Base-by-base conservation (phyloP, 2,888 invertebrate genomes). In the Harpagoxenus sublaevis region DNA sequence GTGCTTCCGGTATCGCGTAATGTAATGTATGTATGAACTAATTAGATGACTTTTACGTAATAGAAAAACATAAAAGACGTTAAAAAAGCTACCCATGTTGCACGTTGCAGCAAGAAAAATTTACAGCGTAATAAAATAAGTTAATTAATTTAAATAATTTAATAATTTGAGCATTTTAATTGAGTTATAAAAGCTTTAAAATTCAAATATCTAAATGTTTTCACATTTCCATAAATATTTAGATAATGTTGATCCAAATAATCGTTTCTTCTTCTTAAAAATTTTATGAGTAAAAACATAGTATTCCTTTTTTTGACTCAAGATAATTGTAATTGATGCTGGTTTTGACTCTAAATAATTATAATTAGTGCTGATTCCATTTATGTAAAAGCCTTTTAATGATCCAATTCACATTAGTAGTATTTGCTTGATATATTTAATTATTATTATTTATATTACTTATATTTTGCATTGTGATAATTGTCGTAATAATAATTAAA, bases 1-100 rank as follows among this genome's bases (percentile, higher is more conserved):
- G 42, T 31, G n/a, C 35, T 79, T 79, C 55, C 60, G 60, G 15
- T 57, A 12, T 48, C 8, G 23, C 28, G n/a, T 48, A 39, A 78
- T 55, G 23, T 23, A 23, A 23, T 23, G 23, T 23, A 23, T 23
- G 23, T 12, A 45, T n/a, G 18, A 42, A 63, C 18, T 18, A 60
- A 57, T 79, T 81, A 28, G 10, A 48, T 18, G 18, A 55, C 0
- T 60, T 48, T 81, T 39, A 48, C 12, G 23, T 55, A 70, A 77
- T 3, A 28, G 3, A 15, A 23, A 45, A 74, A 51, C 10, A 28
- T 60, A 3, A 77, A 15, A 23, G 0, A 1, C 5, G 5, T 15
- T 15, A 39, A 35, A 39, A 31, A 48, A 9, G 5, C 1, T 10
- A 10, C 5, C 3, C 39, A 35, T 1, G 0, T 23, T 62, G 8